These are phyloP conservation scores for Protodeltote pygarga DNA, from an alignment of 2,888 invertebrate species.

Conservation along the genomic window DNA sequence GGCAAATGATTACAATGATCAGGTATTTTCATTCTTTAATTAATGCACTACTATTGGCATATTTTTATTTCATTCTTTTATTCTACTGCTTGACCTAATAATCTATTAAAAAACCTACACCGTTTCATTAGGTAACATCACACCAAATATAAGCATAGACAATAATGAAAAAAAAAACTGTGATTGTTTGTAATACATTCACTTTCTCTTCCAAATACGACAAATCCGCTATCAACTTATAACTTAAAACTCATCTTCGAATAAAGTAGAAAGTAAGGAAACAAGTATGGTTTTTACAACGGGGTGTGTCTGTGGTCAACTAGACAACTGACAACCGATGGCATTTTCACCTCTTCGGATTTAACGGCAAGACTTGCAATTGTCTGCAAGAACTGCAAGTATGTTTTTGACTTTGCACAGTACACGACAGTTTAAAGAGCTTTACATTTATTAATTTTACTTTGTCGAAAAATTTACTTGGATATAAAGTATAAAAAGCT, in stretches of 20 bases:
- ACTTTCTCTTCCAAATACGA: neutral
- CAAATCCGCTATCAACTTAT: constrained; percentile 27
- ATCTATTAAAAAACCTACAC: no score
- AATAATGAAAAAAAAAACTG: no score
- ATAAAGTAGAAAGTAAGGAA: constrained; percentile 69
- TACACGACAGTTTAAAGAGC: no score
- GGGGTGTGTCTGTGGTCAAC: constrained; percentile 66
- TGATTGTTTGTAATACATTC: no score
- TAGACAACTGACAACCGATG: constrained; percentile 39
- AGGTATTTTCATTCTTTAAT: no score
- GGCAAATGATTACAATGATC: no score
- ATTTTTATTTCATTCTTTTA: neutral
- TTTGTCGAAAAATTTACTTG: no score
- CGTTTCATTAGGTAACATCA: no score
- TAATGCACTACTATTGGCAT: no score
- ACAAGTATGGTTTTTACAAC: constrained; percentile 62
- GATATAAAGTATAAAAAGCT: no score
- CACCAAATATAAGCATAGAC: no score
- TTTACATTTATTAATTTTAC: no score
- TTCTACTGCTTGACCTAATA: neutral
- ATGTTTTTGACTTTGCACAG: neutral
- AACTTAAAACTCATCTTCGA: constrained; percentile 39
- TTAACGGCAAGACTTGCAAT: constrained; percentile 38
- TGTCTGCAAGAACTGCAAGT: constrained; percentile 12
- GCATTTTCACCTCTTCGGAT: constrained; percentile 58